These are phyloP conservation scores for Cichladusa arquata DNA, from an alignment of 2,113 vertebrate genomes.

Conservation along the genomic window DNA sequence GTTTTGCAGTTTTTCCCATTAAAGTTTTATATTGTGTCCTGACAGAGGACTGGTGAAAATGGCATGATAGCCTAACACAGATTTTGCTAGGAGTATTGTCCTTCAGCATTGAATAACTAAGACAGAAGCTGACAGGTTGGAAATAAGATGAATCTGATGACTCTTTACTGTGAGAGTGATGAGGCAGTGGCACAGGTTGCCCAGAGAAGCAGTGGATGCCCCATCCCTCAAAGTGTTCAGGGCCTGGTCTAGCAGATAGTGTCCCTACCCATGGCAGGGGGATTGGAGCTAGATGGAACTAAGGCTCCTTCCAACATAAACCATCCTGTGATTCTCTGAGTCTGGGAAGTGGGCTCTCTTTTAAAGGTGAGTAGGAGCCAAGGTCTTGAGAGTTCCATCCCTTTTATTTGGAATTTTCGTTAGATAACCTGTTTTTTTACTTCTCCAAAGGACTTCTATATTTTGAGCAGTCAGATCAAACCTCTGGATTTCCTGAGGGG, in stretches of 20 bases:
- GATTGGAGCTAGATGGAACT: background rate
- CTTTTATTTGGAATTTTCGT: background rate
- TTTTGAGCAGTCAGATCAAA: background rate
- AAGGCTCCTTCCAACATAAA: background rate
- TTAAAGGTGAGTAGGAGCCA: background rate
- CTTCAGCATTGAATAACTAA: background rate
- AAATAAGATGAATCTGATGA: background rate
- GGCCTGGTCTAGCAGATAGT: accelerated
- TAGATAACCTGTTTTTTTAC: background rate
- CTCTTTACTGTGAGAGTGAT: background rate
- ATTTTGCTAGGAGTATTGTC: background rate
- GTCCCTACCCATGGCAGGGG: background rate
- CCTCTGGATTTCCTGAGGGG: background rate
- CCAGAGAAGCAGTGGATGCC: background rate
- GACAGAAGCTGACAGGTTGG: background rate
- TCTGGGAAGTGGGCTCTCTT: background rate
- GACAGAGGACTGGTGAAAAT: background rate
- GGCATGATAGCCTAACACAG: background rate
- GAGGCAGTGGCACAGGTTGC: background rate
- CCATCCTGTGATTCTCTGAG: background rate
- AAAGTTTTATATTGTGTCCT: background rate
- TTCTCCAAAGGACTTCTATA: background rate
- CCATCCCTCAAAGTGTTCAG: background rate
- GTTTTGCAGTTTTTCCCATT: background rate
- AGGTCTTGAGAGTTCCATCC: background rate